These are phyloP conservation scores for Telmatherina bonti DNA, from an alignment of 2,797 vertebrate genomes.

Conservation along the genomic window DNA sequence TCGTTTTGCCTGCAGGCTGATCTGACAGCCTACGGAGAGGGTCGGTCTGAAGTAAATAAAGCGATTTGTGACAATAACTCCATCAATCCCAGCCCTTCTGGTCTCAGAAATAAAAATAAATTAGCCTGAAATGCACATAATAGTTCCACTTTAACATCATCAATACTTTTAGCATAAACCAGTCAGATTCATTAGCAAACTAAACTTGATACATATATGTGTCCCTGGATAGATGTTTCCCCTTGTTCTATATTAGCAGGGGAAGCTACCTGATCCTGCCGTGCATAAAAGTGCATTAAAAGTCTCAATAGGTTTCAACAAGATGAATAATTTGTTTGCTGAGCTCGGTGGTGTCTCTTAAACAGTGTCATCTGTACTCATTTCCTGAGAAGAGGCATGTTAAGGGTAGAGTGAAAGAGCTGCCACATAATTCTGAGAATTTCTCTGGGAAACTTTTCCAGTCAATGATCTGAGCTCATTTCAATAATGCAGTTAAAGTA, in stretches of 20 bases:
- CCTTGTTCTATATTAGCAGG: not conserved
- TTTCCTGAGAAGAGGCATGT: slow-evolving; percentile 30
- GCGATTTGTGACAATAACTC: no score
- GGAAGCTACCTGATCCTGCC: not conserved
- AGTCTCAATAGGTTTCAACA: not conserved
- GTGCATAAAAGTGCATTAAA: not conserved
- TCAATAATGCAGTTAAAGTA: slow-evolving; percentile 7
- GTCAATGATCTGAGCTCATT: slow-evolving; percentile 7
- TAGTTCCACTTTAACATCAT: no score
- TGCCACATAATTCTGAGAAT: slow-evolving; percentile 33
- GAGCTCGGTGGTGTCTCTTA: slow-evolving; percentile 12
- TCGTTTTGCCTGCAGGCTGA: no score
- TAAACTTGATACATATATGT: not conserved
- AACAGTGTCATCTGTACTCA: slow-evolving; percentile 31
- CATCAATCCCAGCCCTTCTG: no score
- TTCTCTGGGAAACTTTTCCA: slow-evolving; percentile 15
- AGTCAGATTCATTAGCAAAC: slow-evolving; percentile 6
- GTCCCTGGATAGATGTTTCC: not conserved
- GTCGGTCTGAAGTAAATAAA: no score
- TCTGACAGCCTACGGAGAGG: no score
- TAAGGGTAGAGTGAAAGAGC: slow-evolving; percentile 32
- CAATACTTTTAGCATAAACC: not conserved
- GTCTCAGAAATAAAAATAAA: no score
- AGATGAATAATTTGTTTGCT: slow-evolving; percentile 1
- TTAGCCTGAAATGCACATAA: no score